Evolutionary conservation across 2,888 invertebrate genomes (phyloP).

Genomic region (Pyralis farinalis): DNA sequence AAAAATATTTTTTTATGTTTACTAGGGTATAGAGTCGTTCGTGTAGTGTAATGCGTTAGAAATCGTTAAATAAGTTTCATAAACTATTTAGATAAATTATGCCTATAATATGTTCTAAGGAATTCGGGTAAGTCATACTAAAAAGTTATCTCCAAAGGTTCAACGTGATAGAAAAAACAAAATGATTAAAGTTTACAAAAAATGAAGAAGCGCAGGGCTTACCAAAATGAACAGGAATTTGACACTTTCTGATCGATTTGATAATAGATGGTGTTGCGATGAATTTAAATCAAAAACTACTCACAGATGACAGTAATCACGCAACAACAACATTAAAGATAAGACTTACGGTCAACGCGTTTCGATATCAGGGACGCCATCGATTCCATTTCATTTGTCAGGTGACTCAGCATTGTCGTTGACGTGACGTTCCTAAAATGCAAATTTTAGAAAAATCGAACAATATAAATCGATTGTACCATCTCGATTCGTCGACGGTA

Average conservation of each 20-base stretch:
- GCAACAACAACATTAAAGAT: slow-evolving; percentile 69
- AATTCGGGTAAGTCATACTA: too few relatives aligned
- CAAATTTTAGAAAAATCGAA: slow-evolving; percentile 76
- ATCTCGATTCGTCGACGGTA: slow-evolving; percentile 72
- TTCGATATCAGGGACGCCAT: slow-evolving; percentile 71
- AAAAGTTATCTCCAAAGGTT: too few relatives aligned
- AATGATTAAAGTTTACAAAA: too few relatives aligned
- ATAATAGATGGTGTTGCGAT: slow-evolving; percentile 40
- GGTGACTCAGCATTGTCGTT: slow-evolving; percentile 76
- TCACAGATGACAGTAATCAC: slow-evolving; percentile 74
- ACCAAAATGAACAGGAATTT: slow-evolving; percentile 22
- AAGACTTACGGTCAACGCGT: slow-evolving; percentile 77
- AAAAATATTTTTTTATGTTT: too few relatives aligned
- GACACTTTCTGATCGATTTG: slow-evolving; percentile 26
- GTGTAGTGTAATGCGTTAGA: too few relatives aligned
- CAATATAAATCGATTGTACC: slow-evolving; percentile 72
- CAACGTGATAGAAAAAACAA: too few relatives aligned
- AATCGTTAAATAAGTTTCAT: too few relatives aligned
- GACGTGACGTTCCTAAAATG: slow-evolving; percentile 79
- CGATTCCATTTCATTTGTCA: slow-evolving; percentile 73
- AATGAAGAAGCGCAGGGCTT: slow-evolving; percentile 10
- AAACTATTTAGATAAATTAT: too few relatives aligned
- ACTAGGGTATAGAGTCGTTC: too few relatives aligned
- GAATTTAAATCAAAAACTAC: slow-evolving; percentile 47
- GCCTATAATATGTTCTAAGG: too few relatives aligned